Evolutionary conservation across 2,113 vertebrate species (phyloP).

Genomic region (Nesogale talazaci): DNA sequence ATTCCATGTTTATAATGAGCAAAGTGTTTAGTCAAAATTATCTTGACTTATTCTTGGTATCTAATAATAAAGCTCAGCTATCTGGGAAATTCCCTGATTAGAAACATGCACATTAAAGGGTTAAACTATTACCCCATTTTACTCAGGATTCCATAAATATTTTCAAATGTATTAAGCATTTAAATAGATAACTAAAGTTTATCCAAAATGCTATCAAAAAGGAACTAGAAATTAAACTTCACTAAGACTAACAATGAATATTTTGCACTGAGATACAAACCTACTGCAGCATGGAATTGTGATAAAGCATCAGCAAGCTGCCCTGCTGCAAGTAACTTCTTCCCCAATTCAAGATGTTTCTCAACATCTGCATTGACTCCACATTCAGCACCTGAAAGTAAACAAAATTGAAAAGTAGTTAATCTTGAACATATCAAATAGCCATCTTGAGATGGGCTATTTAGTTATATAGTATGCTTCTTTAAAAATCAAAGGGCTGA

Average conservation of each 20-base stretch:
- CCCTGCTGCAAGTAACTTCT: slow-evolving; percentile 97
- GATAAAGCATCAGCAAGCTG: slow-evolving; percentile 98
- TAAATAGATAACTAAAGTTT: background rate
- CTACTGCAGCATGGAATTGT: slow-evolving; percentile 97
- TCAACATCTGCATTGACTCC: slow-evolving; percentile 95
- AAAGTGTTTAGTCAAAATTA: slow-evolving; percentile 24
- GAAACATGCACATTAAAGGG: background rate
- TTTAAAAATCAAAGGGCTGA: too few species aligned
- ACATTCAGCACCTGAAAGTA: slow-evolving; percentile 93
- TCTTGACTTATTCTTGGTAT: slow-evolving; percentile 1
- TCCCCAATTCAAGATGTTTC: slow-evolving; percentile 98
- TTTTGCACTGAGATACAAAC: slow-evolving; percentile 85
- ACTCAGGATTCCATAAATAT: background rate
- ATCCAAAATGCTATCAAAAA: slow-evolving; percentile 46
- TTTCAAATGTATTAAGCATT: slow-evolving; percentile 46
- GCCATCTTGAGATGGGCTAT: too few species aligned
- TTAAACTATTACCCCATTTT: background rate
- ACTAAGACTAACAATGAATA: background rate
- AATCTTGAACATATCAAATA: slow-evolving; percentile 18
- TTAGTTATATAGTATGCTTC: too few species aligned
- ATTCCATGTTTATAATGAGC: background rate
- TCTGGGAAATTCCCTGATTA: background rate
- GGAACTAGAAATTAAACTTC: background rate
- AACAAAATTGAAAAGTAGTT: slow-evolving; percentile 19
- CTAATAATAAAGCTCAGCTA: background rate